Conservation (phyloP, 2,888 invertebrate species). For the Pachycephus smyrnensis region DNA sequence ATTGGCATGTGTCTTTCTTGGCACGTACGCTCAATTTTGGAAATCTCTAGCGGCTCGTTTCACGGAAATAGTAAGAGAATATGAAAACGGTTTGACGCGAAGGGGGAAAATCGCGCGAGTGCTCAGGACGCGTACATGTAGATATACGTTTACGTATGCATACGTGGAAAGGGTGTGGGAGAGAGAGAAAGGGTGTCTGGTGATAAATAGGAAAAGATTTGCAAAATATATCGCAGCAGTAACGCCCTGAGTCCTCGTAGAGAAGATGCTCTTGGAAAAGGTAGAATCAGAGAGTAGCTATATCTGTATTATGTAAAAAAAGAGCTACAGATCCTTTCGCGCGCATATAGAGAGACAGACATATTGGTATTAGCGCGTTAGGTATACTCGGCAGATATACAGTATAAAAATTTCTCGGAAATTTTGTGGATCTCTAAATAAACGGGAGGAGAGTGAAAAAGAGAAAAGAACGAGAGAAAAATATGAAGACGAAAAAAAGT, state of each 20-base stretch:
- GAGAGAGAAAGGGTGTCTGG: conserved; percentile 31
- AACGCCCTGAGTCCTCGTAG: conserved; percentile 25
- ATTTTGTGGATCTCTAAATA: not conserved
- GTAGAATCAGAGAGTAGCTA: not conserved
- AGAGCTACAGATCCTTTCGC: not conserved
- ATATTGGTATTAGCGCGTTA: conserved; percentile 8
- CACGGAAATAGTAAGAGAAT: conserved; percentile 47
- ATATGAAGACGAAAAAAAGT: not conserved
- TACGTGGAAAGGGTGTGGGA: conserved; percentile 16
- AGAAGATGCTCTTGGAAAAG: conserved; percentile 4
- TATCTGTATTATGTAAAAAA: not conserved
- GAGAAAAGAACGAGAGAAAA: not conserved
- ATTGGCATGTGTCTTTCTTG: not conserved
- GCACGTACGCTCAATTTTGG: conserved; percentile 34
- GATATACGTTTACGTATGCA: too few relatives aligned
- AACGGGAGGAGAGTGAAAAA: not conserved
- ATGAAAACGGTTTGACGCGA: conserved; percentile 30
- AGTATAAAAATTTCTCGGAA: not conserved
- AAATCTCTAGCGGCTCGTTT: conserved; percentile 47
- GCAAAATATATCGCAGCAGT: conserved; percentile 56
- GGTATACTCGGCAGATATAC: conserved; percentile 1
- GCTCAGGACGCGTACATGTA: not conserved
- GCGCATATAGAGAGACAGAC: not conserved
- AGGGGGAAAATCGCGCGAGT: conserved; percentile 6
- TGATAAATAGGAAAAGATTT: conserved; percentile 63